Base-by-base conservation (phyloP, 2,797 vertebrate species). In the Emys orbicularis region DNA sequence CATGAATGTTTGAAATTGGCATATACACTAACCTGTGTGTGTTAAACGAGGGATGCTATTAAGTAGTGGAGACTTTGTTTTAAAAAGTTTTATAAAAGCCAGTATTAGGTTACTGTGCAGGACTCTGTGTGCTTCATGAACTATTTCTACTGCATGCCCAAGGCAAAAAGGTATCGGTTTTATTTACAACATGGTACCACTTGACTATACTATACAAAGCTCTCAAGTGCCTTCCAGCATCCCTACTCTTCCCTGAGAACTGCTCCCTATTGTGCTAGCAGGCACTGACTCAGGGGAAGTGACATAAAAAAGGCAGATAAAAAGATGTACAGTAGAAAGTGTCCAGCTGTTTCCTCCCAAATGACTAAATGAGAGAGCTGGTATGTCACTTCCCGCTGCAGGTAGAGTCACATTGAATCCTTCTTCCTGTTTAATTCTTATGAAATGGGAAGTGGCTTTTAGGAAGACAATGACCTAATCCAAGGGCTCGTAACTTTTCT, bases 321-420 rank as follows among this genome's bases (percentile, higher is more conserved):
- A 83, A 96, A 97, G 94, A 61, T 57, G 94, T 81, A 86, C 92
- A 82, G 88, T 95, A 93, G 84, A 96, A 94, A 90, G 86, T 79
- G 87, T 79, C 94, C 98, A 98, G 98, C 98, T 98, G 98, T 97
- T 98, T 98, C 98, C 98, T 97, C 97, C 90, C 84, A 97, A 89
- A 54, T 90, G 96, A 95, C 96, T 95, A 94, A 95, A 97, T 95
- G 68, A 97, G 96, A 94, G 85, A 96, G 88, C 72, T 80, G 2
- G 54, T 93, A 97, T 95, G 95, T 97, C 94, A 97, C 96, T 96
- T 98, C 97, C 97, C 97, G 93, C 79, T 89, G 79, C 94, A 96
- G 97, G 97, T 96, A 97, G 90, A 94, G 91, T 89, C 83, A 88
- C 86, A 97, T 65, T 97, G 96, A 95, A 97, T 95, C 95, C 56